A percentile compares a stretch with the other conserved stretches of the same genome.
These are phyloP conservation scores for Caenorhabditis drosophilae DNA, from an alignment of 2,888 invertebrate species.

Conservation along the genomic window DNA sequence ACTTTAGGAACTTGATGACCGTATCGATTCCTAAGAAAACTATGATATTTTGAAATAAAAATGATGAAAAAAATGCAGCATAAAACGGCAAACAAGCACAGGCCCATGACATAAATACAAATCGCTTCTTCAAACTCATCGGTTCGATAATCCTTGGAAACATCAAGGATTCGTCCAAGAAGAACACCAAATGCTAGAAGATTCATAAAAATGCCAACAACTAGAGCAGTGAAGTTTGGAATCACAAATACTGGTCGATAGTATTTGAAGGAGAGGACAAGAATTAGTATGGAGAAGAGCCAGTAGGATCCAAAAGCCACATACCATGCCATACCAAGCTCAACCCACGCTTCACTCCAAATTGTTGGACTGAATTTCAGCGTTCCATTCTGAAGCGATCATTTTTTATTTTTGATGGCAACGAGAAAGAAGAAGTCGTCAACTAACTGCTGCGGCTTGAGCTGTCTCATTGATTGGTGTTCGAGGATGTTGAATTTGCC, in stretches of 20 bases:
- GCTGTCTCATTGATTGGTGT: constrained; percentile 46
- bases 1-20: constrained; percentile 56
- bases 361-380: constrained; percentile 43
- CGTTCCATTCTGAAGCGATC: constrained; percentile 31
- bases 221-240: constrained; percentile 57
- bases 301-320: constrained; percentile 56
- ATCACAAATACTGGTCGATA: constrained; percentile 61
- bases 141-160: constrained; percentile 50
- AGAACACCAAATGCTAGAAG: constrained; percentile 54
- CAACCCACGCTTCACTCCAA: constrained; percentile 57
- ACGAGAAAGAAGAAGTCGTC: too few relatives aligned
- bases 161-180: constrained; percentile 42
- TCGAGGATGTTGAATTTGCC: constrained; percentile 42
- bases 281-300: constrained; percentile 56
- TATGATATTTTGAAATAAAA: constrained; percentile 50
- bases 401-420: neutral
- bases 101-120: constrained; percentile 48
- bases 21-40: constrained; percentile 48
- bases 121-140: constrained; percentile 50
- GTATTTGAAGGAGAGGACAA: constrained; percentile 59
- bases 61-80: constrained; percentile 49
- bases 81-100: constrained; percentile 49
- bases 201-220: constrained; percentile 57
- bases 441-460: constrained; percentile 29
- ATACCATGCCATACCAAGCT: constrained; percentile 58